Conservation (phyloP, 2,113 vertebrate species). For the Piaya cayana region DNA sequence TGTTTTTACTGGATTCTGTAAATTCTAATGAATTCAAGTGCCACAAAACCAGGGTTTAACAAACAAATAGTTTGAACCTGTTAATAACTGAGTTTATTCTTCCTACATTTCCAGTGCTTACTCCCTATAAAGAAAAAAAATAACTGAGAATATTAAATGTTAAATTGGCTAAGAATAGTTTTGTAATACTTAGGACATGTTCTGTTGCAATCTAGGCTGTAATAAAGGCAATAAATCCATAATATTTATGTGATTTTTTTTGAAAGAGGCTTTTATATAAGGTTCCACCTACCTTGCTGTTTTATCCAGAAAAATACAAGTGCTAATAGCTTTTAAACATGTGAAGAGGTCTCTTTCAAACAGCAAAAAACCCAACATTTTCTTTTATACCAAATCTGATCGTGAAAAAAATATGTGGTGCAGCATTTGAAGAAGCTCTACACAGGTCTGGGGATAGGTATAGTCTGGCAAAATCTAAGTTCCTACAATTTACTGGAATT, state of each 20-base stretch:
- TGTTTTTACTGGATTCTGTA: constrained; percentile 6
- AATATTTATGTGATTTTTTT: not conserved
- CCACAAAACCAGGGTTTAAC: not conserved
- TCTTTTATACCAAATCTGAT: not conserved
- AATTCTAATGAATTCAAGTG: not conserved
- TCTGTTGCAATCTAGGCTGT: not conserved
- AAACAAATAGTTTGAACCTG: constrained; percentile 8
- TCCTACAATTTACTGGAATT: not conserved
- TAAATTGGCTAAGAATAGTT: not conserved
- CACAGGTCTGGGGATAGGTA: not conserved
- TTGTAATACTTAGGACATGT: not conserved
- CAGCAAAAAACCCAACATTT: not conserved
- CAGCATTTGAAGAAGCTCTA: not conserved
- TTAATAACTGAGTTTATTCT: not conserved
- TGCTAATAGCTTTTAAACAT: not conserved
- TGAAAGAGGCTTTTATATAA: not conserved
- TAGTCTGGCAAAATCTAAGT: not conserved
- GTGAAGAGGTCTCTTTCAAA: not conserved
- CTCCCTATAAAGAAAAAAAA: not conserved
- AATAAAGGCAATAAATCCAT: not conserved
- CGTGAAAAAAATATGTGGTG: not conserved
- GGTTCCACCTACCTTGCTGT: not conserved
- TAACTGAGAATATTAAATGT: not conserved
- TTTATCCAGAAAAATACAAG: not conserved
- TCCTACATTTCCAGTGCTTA: not conserved